Percentiles rank a stretch among this genome's conserved stretches.
These are phyloP conservation scores for Phytoseiulus persimilis DNA, from an alignment of 2,888 invertebrate species.

Conservation along the genomic window DNA sequence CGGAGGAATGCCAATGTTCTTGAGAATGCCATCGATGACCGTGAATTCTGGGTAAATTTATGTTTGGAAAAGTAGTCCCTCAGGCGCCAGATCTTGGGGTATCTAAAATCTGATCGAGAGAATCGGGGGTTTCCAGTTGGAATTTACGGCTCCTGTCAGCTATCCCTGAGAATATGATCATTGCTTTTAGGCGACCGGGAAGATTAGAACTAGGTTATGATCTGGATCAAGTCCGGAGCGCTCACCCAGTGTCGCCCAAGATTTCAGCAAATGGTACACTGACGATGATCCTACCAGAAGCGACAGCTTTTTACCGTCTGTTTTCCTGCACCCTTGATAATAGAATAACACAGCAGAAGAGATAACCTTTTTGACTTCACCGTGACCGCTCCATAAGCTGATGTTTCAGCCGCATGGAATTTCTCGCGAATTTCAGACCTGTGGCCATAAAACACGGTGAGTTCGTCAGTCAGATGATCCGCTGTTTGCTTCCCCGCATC, in stretches of 20 bases:
- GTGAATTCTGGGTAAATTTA: too few species aligned
- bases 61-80: too few species aligned
- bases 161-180: too few species aligned
- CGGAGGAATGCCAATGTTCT: too few species aligned
- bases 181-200: too few species aligned
- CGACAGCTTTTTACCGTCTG: background rate
- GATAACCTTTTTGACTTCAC: background rate
- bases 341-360: background rate
- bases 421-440: background rate
- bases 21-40: too few species aligned
- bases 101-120: too few species aligned
- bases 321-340: background rate
- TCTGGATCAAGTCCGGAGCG: background rate
- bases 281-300: background rate
- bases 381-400: background rate
- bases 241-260: background rate
- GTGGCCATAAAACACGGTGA: background rate
- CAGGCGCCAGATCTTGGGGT: too few species aligned
- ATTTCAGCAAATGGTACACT: background rate
- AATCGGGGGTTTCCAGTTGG: too few species aligned
- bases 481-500: too few species aligned
- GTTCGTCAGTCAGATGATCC: too few species aligned
- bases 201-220: background rate
- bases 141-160: too few species aligned
- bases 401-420: background rate